phyloP scores from a whole-genome alignment of 2,888 invertebrate genomes.

The Odontothrips loti region DNA sequence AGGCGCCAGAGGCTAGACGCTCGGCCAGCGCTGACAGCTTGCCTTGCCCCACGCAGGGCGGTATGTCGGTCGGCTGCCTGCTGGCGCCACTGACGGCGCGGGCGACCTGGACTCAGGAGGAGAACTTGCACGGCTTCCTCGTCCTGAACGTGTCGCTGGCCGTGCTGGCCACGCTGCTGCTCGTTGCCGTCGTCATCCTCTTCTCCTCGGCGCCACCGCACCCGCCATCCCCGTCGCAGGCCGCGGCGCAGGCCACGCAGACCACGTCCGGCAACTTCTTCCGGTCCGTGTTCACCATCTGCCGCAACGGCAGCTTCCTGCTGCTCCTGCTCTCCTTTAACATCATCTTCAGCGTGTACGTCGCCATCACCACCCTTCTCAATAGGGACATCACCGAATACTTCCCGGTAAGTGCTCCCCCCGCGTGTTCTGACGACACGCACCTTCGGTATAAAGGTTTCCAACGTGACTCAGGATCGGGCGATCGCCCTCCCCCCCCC shows the following conservation, averaged over 20 bases:
- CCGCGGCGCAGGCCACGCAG: background rate
- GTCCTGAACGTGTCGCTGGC: background rate
- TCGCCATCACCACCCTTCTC: conserved; percentile 11
- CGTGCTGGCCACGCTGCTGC: background rate
- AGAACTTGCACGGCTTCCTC: conserved; percentile 3
- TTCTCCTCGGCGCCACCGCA: background rate
- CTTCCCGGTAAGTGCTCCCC: background rate
- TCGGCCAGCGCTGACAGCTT: too few relatives aligned
- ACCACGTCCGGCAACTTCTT: background rate
- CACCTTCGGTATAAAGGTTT: too few relatives aligned
- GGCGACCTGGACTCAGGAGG: background rate
- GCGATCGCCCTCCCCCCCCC: too few relatives aligned
- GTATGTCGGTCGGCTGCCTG: background rate
- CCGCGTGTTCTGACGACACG: too few relatives aligned
- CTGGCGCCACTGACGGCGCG: background rate
- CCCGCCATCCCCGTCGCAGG: background rate
- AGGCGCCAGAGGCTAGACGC: too few relatives aligned
- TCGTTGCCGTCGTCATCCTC: background rate
- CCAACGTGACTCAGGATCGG: too few relatives aligned
- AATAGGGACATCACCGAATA: conserved; percentile 3
- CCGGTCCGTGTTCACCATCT: background rate
- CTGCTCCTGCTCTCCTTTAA: conserved; percentile 3
- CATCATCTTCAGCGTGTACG: conserved; percentile 17
- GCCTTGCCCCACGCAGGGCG: too few relatives aligned
- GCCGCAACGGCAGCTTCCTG: background rate